Evolutionary conservation across 2,113 vertebrate genomes (phyloP).

Genomic region (Globicephala melas): DNA sequence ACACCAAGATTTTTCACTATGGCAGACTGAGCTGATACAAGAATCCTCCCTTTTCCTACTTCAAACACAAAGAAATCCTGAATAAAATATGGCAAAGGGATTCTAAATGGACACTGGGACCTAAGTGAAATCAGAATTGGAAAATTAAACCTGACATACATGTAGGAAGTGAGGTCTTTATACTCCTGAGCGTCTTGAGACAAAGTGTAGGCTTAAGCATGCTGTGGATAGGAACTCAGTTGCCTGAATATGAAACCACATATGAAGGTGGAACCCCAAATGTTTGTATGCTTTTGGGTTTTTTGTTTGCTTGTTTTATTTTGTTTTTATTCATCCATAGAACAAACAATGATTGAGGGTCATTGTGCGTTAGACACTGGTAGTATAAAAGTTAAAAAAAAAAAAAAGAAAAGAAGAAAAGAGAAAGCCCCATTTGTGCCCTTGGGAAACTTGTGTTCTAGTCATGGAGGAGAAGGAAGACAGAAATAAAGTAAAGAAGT

Average conservation of each 20-base stretch:
- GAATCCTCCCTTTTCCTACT: not conserved
- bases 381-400: not conserved
- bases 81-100: not conserved
- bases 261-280: not conserved
- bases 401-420: not conserved
- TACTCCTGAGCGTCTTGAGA: not conserved
- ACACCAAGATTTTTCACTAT: not conserved
- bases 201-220: accelerated
- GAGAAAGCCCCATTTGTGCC: not conserved
- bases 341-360: not conserved
- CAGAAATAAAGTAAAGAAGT: not conserved
- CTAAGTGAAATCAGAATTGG: not conserved
- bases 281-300: not conserved
- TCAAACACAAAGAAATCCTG: not conserved
- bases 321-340: not conserved
- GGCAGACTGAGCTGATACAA: not conserved
- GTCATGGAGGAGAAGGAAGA: not conserved
- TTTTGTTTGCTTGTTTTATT: not conserved
- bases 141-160: not conserved
- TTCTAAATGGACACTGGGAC: not conserved
- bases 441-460: not conserved
- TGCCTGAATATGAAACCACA: not conserved
- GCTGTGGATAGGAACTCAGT: not conserved
- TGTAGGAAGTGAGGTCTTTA: not conserved
- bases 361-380: not conserved